These are phyloP conservation scores for Elmis aenea DNA, from an alignment of 2,888 invertebrate species.

Conservation along the genomic window DNA sequence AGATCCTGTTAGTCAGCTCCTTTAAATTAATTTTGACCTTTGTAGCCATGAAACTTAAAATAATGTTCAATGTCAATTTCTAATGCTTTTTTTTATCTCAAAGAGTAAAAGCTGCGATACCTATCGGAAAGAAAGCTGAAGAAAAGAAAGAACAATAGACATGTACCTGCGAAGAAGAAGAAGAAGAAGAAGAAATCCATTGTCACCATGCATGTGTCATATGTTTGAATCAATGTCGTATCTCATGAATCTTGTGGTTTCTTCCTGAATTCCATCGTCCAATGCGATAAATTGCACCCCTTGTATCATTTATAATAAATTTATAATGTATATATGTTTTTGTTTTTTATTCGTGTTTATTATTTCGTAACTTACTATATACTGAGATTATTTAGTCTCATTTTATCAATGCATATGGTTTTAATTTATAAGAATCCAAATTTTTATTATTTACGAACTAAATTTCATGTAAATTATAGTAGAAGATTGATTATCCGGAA, in stretches of 20 bases:
- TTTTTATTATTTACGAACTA: too few species aligned
- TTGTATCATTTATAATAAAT: slow-evolving; percentile 26
- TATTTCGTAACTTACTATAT: not conserved
- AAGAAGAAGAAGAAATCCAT: too few species aligned
- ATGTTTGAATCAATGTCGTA: too few species aligned
- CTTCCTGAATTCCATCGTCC: slow-evolving; percentile 22
- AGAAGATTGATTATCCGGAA: too few species aligned
- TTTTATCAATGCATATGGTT: too few species aligned
- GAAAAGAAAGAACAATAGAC: slow-evolving; percentile 79
- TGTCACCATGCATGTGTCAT: not conserved
- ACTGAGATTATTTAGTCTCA: too few species aligned
- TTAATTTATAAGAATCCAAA: too few species aligned
- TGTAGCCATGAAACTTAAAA: not conserved
- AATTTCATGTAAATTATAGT: too few species aligned
- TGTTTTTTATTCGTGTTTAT: slow-evolving; percentile 21
- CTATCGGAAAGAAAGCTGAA: slow-evolving; percentile 81
- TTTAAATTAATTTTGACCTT: slow-evolving; percentile 1
- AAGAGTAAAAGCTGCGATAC: slow-evolving; percentile 84
- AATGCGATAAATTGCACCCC: slow-evolving; percentile 17
- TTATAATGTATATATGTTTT: slow-evolving; percentile 26
- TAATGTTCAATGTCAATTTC: not conserved
- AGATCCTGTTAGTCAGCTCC: too few species aligned
- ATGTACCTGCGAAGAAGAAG: too few species aligned
- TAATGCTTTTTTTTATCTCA: slow-evolving; percentile 31
- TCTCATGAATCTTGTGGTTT: slow-evolving; percentile 10